Base-by-base conservation (phyloP, 2,797 vertebrate species). In the Siniperca obscura region DNA sequence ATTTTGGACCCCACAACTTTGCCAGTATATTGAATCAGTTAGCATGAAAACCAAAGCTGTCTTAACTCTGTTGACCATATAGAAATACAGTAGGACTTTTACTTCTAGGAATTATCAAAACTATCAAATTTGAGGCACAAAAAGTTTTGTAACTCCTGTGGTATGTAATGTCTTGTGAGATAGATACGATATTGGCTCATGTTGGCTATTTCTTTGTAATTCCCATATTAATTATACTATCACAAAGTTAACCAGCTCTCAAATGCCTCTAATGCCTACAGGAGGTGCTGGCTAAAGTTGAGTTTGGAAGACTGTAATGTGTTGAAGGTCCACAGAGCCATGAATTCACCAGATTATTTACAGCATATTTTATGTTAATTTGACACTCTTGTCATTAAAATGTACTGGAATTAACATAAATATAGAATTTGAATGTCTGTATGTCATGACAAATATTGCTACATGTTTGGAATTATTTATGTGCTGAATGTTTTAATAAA, bases 281-380 rank as follows among this genome's bases (percentile, higher is more conserved):
- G 67, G 36, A n/a, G 22, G 10, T 44, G n/a, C n/a, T 25, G 22
- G 34, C 46, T 62, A 78, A 64, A 7, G 7, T n/a, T 70, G 25
- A 52, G 11, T 52, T 56, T 70, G 16, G 17, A 65, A 3, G 12
- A 56, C 14, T 36, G 2, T 25, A 16, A 50, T 5, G 48, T 62
- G 25, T 56, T 75, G 2, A 67, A 57, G 17, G 34, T 77, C 57
- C 22, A 77, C 19, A 65, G 44, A 61, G 30, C 16, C 8, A 38
- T 8, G 21, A 22, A 7, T 44, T 42, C 12, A 7, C n/a, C 17
- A 14, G 1, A 60, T 48, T 9, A 22, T 46, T 64, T 56, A n/a
- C 34, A 66, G 61, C 14, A 70, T 44, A 16, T 42, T 64, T 75
- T 7, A 46, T 22, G 22, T 30, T 34, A 13, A 7, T 22, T 3